Conservation (phyloP, 1,140 invertebrate species). For the Drosophila fuyamai region DNA sequence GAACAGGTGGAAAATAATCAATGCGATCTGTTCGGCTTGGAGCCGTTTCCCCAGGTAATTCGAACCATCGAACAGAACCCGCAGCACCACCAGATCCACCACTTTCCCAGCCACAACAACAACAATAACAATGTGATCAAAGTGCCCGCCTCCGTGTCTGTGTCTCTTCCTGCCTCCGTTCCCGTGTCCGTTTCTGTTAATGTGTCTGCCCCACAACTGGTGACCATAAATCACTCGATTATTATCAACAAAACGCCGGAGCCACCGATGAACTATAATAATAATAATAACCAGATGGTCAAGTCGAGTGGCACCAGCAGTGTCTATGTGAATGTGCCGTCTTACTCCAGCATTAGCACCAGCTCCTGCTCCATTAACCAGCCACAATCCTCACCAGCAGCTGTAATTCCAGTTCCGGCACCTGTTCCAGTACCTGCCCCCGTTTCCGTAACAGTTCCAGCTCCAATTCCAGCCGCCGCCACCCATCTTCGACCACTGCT, state of each 20-base stretch:
- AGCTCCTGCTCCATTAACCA: conserved; percentile 24
- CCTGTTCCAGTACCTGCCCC: conserved; percentile 14
- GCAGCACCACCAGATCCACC: conserved; percentile 56
- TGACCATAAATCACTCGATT: conserved; percentile 83
- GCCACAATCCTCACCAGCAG: conserved; percentile 19
- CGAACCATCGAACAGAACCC: conserved; percentile 61
- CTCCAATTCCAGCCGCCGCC: conserved; percentile 14
- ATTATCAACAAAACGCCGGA: conserved; percentile 83
- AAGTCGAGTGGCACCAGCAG: conserved; percentile 55
- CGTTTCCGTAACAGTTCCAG: conserved; percentile 13
- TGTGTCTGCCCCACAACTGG: conserved; percentile 53
- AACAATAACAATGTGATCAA: conserved; percentile 64
- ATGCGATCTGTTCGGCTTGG: conserved; percentile 86
- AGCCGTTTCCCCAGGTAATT: conserved; percentile 86
- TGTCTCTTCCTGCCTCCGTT: conserved; percentile 22
- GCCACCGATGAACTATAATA: conserved; percentile 50
- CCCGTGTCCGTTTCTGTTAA: conserved; percentile 34
- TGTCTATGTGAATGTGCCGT: conserved; percentile 75
- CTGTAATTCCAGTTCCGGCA: conserved; percentile 2
- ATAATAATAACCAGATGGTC: conserved; percentile 13
- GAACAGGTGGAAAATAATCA: conserved; percentile 31
- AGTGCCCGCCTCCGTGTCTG: conserved; percentile 38
- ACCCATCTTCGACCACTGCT: conserved; percentile 61
- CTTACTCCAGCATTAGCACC: conserved; percentile 27
- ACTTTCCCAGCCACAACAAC: conserved; percentile 59